Base-by-base conservation (phyloP, 2,888 invertebrate genomes). In the Tetramorium bicarinatum region DNA sequence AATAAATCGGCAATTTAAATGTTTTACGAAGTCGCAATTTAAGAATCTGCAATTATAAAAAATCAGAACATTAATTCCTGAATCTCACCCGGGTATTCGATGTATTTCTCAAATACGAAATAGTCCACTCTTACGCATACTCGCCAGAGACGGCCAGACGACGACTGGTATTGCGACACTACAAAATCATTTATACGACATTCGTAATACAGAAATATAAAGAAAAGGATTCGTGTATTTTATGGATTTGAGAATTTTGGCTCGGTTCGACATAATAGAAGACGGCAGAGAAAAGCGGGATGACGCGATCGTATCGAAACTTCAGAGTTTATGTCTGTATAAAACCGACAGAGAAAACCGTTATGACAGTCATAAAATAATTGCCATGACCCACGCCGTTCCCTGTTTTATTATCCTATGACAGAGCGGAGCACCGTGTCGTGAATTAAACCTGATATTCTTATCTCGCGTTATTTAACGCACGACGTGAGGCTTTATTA, bases 351-450 rank as follows among this genome's bases (percentile, higher is more conserved):
- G 21, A 13, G 25, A 7, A 25, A n/a, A 47, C 38, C 25, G 38
- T 72, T 80, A 72, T 47, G 75, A 47, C 34, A 21, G 59, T 47
- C 79, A 34, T 72, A 66, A 77, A 77, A 77, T 77, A 77, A 67
- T 77, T 66, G 66, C 66, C 41, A 44, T 21, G 61, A 41, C 29
- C 9, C n/a, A 34, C 11, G 6, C 11, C 3, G 52, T 54, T 59
- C 18, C 4, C n/a, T 13, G 47, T 59, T 80, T 59, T 72, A 72
- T 38, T 56, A 21, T 72, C 38, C 0, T 21, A 44, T 21, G 47
- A 54, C 79, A 21, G 38, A 72, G 18, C 29, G 44, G 1, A 38
- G 9, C 11, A 41, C 8, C 21, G 1, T 41, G 9, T 38, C 59
- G 18, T 4, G 18, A 29, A 59, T 77, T 34, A 56, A 79, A 72